Evolutionary conservation across 2,113 vertebrate species (phyloP), one percentile per base, ranked within the genome.

Genomic region (Nibea coibor): DNA sequence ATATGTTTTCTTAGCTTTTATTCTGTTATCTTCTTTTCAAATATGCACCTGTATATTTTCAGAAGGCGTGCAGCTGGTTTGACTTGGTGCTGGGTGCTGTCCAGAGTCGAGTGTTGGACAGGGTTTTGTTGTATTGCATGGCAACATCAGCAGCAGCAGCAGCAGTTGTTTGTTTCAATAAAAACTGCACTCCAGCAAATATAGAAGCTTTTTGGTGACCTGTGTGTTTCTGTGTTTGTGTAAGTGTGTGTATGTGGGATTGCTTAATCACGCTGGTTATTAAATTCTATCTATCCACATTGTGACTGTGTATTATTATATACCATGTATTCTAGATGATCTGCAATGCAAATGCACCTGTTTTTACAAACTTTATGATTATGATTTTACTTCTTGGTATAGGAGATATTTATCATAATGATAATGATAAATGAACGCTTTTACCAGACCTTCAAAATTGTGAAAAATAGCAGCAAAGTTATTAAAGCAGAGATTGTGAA

Each of bases 131-230:
- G 45, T 65, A 57, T 39, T 12, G 66, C 26, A 39, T 39, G 8
- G 35, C 35, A 39, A 39, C 35, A 39, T 39, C 35, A 39, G 35
- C 24, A 26, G 24, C 35, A 39, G 35, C 24, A 26, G 24, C 65
- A 80, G 4, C 47, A 50, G 61, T 65, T 62, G 57, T 81, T 87
- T 78, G 47, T 83, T 87, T 87, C 28, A 69, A 83, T 82, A 61
- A 35, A 59, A 76, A 58, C 61, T 79, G 24, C 17, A 70, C 53
- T 81, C 35, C 24, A 63, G 62, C 70, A 85, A 78, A 83, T 66
- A 66, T 43, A 54, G 45, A 72, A 75, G n/a, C 66, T 86, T 76
- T 53, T 53, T 14, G 43, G 14, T 45, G 3, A 45, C 43, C 43
- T 45, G 3, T 45, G 43, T 39, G 35, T 39, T 39, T 39, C 35